Evolutionary conservation across 2,888 invertebrate species (phyloP), one percentile per base, ranked within the genome.

Genomic region (Cordilura impudica): DNA sequence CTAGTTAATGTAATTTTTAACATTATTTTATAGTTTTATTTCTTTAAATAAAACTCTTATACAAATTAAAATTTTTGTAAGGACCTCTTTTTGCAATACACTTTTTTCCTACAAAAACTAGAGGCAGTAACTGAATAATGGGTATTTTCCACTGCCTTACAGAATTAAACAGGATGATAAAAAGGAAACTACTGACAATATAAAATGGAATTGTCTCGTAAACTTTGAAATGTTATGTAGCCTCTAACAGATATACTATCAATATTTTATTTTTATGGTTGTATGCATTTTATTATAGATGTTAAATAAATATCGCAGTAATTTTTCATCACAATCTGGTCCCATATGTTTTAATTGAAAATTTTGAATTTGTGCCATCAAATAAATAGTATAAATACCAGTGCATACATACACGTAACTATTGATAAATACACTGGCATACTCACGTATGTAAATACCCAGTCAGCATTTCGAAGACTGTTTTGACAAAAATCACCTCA

Each of bases 311-410:
- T 69, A 78, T 67, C 67, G 31, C 49, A 51, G 29, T 63, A 56
- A 78, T 72, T 72, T 73, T 78, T 73, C 61, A 78, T 73, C 18
- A 31, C 61, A 49, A 72, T 67, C 77, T 67, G 67, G 43, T 54
- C 67, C 43, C 61, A 78, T 67, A 67, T 72, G 77, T 78, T 78
- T 63, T 67, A 67, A 78, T 63, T 72, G 72, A 72, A 77, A 56
- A 18, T 67, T 67, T 72, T 72, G 51, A 71, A 71, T 69, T 65
- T 58, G 39, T 70, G 72, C 54, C 72, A 67, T 77, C 26, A 35
- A 23, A 35, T 49, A 35, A 35, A 35, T 61, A 19, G 14, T n/a
- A 70, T 10, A 56, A n/a, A 75, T 43, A 29, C 16, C 7, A 12
- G 21, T 7, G 56, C 31, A 58, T 8, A 63, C 12, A 60, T 60